Percentiles rank a stretch among this genome's conserved stretches.
Conservation (phyloP, 53 echinoderm and acorn worm genomes). For the Zoroaster sp. region DNA sequence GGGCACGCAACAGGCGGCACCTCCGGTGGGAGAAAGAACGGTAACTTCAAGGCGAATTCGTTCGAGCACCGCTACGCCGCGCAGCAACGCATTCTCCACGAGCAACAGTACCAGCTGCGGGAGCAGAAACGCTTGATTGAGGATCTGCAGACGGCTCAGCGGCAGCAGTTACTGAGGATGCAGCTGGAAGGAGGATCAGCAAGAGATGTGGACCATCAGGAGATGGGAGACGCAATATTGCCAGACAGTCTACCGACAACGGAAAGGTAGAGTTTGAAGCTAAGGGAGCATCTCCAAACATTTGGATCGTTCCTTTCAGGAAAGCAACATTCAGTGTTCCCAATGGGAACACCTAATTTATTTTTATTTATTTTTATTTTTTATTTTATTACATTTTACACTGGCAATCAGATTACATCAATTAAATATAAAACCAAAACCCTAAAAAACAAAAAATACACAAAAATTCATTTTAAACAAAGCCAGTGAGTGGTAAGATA, state of each 20-base stretch:
- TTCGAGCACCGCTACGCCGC: slow-evolving; percentile 75
- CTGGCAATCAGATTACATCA: no score
- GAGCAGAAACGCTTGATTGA: slow-evolving; percentile 90
- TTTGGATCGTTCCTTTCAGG: no score
- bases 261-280: slow-evolving; percentile 2
- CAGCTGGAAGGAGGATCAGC: slow-evolving; percentile 58
- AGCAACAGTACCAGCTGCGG: slow-evolving; percentile 84
- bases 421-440: no score
- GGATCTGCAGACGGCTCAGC: slow-evolving; percentile 77
- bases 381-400: no score
- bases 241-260: not conserved
- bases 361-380: no score
- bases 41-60: slow-evolving; percentile 11
- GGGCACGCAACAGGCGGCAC: not conserved
- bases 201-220: not conserved
- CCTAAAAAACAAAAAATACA: no score
- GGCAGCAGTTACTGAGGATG: slow-evolving; percentile 70
- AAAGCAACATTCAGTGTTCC: no score
- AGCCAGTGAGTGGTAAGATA: no score
- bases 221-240: not conserved
- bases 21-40: not conserved
- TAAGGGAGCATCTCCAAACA: no score
- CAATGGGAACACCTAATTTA: no score
- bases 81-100: slow-evolving; percentile 86
- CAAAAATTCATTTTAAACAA: no score